Evolutionary conservation across 2,113 vertebrate genomes (phyloP), one percentile per base, ranked within the genome.

Genomic region (Mustelus asterias): DNA sequence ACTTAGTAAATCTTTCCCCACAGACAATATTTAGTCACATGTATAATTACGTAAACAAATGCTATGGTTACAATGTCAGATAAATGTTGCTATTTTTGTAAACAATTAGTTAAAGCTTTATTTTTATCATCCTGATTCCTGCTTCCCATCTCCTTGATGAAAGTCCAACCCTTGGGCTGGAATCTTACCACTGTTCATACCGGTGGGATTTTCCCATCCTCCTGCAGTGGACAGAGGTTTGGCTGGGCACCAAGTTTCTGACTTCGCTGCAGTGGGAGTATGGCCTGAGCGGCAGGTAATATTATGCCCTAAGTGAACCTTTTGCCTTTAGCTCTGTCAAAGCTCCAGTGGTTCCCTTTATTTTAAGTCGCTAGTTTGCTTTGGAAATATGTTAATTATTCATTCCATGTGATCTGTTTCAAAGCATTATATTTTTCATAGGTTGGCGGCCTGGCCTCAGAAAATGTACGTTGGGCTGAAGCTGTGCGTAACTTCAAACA

Each of bases 381-480:
- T 48, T 89, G 10, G 48, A 89, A 58, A 92, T 20, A 29, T 65
- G 20, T n/a, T n/a, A 26, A 14, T 90, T 58, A 54, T 16, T 90
- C 29, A n/a, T 93, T 37, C 14, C 20, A 4, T 83, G 16, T 90
- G 88, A 90, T 16, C 54, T n/a, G 10, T 16, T 90, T 90, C 54
- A 90, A 90, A 60, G 13, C 88, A 33, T 26, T 90, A 5, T 48
- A 54, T 96, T 37, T 96, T 95, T 96, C 22, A 65, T 95, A 99
- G 99, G 98, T 99, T 78, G 98, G 98, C 69, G 99, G 99, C 1
- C 97, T 99, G 0, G 97, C 98, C 7, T 98, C 98, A 0, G 99
- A 99, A 97, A 99, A 99, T 0, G 97, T 99, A 96, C 98, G 99
- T 80, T 99, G 99, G 99, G 98, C 98, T 0, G 98, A 99, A 96